phyloP scores from a whole-genome alignment of 2,113 vertebrate species.

The Trinectes maculatus region DNA sequence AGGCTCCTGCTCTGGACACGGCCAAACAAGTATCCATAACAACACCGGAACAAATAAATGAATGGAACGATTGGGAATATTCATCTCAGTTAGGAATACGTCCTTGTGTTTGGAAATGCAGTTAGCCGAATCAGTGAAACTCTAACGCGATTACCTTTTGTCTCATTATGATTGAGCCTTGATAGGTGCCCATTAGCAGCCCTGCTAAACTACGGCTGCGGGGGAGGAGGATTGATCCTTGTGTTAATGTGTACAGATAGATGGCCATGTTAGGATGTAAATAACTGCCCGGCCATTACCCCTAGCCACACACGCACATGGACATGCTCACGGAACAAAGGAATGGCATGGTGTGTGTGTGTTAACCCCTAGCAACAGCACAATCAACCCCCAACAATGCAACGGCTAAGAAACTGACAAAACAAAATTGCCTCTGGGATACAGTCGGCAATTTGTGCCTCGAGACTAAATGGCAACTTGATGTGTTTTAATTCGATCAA shows the following conservation, averaged over 20 bases:
- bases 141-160: constrained; percentile 73
- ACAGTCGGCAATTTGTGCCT: constrained; percentile 9
- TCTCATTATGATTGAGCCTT: constrained; percentile 78
- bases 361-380: constrained; percentile 49
- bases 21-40: constrained; percentile 72
- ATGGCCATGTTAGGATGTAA: constrained; percentile 62
- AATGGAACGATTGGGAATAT: constrained; percentile 70
- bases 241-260: constrained; percentile 74
- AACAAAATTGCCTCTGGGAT: constrained; percentile 9
- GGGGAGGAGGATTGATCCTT: constrained; percentile 74
- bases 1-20: constrained; percentile 21
- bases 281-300: constrained; percentile 59
- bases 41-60: constrained; percentile 68
- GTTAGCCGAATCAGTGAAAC: constrained; percentile 66
- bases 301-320: background rate
- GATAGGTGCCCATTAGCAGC: constrained; percentile 75
- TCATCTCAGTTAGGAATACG: constrained; percentile 69
- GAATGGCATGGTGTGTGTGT: constrained; percentile 16
- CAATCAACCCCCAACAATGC: constrained; percentile 59
- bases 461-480: background rate
- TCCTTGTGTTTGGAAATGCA: constrained; percentile 71
- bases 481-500: constrained; percentile 18
- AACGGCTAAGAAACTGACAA: constrained; percentile 10
- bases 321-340: constrained; percentile 4
- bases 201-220: constrained; percentile 69